These are phyloP conservation scores for Porites divaricata DNA, from an alignment of 92 coral and sea anemone species.

Conservation along the genomic window DNA sequence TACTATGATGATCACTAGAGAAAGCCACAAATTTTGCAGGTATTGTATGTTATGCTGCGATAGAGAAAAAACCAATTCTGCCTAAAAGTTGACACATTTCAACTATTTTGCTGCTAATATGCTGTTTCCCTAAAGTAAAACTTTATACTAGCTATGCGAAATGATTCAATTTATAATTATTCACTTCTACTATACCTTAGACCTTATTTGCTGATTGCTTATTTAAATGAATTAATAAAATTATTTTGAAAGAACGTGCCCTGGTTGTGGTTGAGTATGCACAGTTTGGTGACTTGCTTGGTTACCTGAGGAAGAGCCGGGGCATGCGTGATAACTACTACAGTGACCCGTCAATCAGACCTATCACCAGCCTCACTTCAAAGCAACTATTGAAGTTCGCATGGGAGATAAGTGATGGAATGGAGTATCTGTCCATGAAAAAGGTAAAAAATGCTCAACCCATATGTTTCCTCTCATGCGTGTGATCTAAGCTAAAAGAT, in stretches of 20 bases:
- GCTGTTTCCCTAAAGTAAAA: too few species aligned
- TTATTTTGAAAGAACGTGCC: conserved; percentile 41
- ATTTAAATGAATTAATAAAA: too few species aligned
- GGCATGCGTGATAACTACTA: conserved; percentile 68
- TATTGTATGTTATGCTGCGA: too few species aligned
- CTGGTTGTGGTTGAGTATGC: conserved; percentile 61
- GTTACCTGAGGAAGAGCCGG: conserved; percentile 74
- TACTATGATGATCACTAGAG: too few species aligned
- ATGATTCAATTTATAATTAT: too few species aligned
- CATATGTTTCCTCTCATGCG: not conserved
- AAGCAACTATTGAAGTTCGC: conserved; percentile 62
- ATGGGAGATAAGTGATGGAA: conserved; percentile 74
- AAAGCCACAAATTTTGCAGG: too few species aligned
- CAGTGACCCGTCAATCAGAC: conserved; percentile 69
- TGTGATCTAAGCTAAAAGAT: too few species aligned
- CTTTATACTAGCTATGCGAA: too few species aligned
- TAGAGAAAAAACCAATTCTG: too few species aligned
- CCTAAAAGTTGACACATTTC: too few species aligned
- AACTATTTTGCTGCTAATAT: too few species aligned
- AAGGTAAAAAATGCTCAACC: conserved; percentile 35
- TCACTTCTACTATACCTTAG: too few species aligned
- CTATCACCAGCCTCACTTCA: conserved; percentile 66
- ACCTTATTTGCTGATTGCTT: not conserved
- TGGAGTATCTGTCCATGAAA: conserved; percentile 67
- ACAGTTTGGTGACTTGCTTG: conserved; percentile 52